Percentiles rank a stretch among this genome's conserved stretches.
These are phyloP conservation scores for Tragulus kanchil DNA, from an alignment of 2,113 vertebrate genomes.

Conservation along the genomic window DNA sequence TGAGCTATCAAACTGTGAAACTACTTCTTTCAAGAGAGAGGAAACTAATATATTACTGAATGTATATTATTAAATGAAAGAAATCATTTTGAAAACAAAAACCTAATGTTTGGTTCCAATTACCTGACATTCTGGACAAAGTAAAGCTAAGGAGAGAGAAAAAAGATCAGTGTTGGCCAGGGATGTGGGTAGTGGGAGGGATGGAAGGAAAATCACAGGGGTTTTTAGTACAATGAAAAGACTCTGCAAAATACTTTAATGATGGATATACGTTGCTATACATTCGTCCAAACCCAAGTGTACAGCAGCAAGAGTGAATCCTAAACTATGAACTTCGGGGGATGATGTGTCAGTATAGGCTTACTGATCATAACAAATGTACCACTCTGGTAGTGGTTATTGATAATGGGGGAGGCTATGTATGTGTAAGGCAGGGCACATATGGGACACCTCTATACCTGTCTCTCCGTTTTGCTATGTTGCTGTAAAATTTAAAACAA, in stretches of 20 bases:
- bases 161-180: neutral
- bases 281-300: neutral
- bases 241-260: neutral
- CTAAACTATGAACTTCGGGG: neutral
- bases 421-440: neutral
- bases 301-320: neutral
- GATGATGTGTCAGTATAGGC: neutral
- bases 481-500: neutral
- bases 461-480: neutral
- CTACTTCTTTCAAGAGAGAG: neutral
- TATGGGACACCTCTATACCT: neutral
- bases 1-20: neutral
- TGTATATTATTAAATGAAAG: neutral
- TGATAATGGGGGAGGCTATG: neutral
- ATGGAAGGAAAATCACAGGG: neutral
- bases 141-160: neutral
- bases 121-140: neutral
- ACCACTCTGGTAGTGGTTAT: neutral
- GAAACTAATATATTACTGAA: neutral
- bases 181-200: too few species aligned
- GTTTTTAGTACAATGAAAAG: neutral
- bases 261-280: neutral
- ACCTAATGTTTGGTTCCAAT: neutral
- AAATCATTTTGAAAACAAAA: neutral
- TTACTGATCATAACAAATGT: neutral